Evolutionary conservation across 2,797 vertebrate species (phyloP), one percentile per base, ranked within the genome.

Genomic region (Triplophysa bombifrons): DNA sequence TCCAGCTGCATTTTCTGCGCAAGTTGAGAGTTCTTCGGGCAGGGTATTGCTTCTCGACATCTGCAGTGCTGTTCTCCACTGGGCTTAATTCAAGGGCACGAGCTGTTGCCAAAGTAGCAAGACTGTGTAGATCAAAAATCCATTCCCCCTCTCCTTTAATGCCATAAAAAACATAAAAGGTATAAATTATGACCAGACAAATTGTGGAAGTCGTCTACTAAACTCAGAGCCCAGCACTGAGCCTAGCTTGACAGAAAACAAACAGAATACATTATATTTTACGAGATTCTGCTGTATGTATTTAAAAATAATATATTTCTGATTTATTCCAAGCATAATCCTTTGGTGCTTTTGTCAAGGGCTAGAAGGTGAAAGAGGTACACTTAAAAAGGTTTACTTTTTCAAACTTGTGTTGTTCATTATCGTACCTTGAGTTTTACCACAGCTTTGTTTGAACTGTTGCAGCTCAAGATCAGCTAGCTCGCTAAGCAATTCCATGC

Each of bases 401-500:
- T 20, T 22, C 20, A 13, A 22, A 58, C 9, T 55, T 55, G 2
- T 20, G 1, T 22, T 61, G 25, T 16, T 25, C 6, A 60, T 13
- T 22, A 34, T n/a, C 92, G 91, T 89, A 95, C 94, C 94, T 76
- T 91, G 89, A 80, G 83, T 92, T 83, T 91, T 87, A 78, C 89
- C 90, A 76, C 85, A 87, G 82, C 80, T 85, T 81, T 86, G 90
- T 72, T 86, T 91, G 72, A 91, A 94, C 85, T 88, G 93, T 83
- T 93, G 95, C 51, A 90, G 87, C 91, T 98, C 96, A 88, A 99
- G 91, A 85, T 98, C 96, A 0, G 96, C 97, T 84, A 98, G 90
- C 84, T 98, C 97, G 2, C 97, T 97, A 83, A 99, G 95, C 85
- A 99, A 94, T 86, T 96, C 94, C 64, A 99, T 97, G 75, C 97